A percentile compares a stretch with the other conserved stretches of the same genome.
Conservation (phyloP, 2,797 vertebrate species). For the Trichosurus vulpecula region DNA sequence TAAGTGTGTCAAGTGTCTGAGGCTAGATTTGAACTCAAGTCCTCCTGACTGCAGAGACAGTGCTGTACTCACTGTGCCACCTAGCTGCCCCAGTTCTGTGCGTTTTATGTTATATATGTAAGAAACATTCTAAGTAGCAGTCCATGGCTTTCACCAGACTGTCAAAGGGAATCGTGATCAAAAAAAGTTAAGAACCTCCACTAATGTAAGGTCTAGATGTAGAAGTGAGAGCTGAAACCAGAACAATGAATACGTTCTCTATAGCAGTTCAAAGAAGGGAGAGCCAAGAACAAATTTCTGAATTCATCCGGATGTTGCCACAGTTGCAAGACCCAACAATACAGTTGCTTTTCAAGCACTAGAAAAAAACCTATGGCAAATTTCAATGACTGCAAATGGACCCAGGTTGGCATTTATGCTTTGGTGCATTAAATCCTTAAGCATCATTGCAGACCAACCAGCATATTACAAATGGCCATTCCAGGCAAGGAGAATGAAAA, state of each 20-base stretch:
- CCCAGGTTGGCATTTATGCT: neutral
- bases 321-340: neutral
- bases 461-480: neutral
- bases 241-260: neutral
- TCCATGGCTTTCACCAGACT: neutral
- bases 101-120: neutral
- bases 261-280: neutral
- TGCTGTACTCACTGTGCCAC: no score
- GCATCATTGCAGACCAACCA: neutral
- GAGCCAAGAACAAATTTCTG: neutral
- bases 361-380: neutral
- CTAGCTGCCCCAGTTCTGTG: no score
- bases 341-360: neutral
- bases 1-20: no score
- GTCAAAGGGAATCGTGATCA: neutral
- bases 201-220: neutral
- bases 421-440: neutral
- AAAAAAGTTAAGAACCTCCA: neutral
- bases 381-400: neutral
- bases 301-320: neutral
- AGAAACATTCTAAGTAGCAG: neutral
- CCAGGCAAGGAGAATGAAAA: neutral
- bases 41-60: no score
- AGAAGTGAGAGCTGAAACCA: neutral
- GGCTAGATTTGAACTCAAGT: no score